Conservation (phyloP, 2,113 vertebrate genomes). For the Myxocyprinus asiaticus region DNA sequence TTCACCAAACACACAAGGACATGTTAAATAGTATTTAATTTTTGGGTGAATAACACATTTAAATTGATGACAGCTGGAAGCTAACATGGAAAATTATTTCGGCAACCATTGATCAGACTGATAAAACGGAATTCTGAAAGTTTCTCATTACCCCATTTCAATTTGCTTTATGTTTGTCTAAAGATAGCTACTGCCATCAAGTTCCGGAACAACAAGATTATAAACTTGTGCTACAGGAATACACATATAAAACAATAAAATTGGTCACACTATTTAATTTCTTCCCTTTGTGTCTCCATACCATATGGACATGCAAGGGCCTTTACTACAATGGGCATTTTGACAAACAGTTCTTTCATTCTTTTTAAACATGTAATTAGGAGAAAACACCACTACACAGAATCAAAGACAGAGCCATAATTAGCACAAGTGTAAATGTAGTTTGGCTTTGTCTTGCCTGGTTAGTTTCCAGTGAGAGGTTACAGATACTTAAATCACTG, state of each 20-base stretch:
- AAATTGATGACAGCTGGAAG: background rate
- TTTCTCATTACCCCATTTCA: background rate
- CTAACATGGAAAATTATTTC: background rate
- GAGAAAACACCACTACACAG: conserved; percentile 31
- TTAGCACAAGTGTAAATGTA: conserved; percentile 47
- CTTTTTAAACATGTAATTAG: conserved; percentile 46
- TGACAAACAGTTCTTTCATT: conserved; percentile 24
- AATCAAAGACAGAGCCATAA: conserved; percentile 42
- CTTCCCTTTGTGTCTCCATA: conserved; percentile 5
- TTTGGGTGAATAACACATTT: too few relatives aligned
- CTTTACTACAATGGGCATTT: conserved; percentile 37
- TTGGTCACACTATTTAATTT: background rate
- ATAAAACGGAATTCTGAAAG: background rate
- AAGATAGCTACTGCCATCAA: background rate
- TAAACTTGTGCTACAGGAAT: too few relatives aligned
- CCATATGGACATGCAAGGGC: background rate
- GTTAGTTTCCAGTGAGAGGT: conserved; percentile 40
- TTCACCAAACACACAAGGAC: too few relatives aligned
- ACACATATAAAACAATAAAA: conserved; percentile 3
- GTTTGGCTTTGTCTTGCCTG: conserved; percentile 37
- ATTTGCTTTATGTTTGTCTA: background rate
- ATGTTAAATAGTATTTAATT: too few relatives aligned
- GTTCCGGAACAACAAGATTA: too few relatives aligned
- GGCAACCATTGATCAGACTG: background rate
- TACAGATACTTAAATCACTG: conserved; percentile 43